Evolutionary conservation across 2,797 vertebrate species (phyloP), one percentile per base, ranked within the genome.

Genomic region (Glossophaga mutica): DNA sequence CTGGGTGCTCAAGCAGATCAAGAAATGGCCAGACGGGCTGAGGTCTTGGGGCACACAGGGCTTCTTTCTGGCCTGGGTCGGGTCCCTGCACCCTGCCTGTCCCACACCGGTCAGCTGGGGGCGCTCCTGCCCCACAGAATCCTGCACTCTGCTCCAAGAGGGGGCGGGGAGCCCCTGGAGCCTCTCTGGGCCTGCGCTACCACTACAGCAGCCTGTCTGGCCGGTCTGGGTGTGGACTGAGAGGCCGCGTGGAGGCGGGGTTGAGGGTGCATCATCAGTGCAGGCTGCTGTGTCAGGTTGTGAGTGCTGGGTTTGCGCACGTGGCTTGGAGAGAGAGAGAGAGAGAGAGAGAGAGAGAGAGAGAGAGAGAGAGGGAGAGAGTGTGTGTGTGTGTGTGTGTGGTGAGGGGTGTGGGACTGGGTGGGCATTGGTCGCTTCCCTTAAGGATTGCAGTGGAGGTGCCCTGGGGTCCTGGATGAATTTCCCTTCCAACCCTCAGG

Each of bases 111-210:
- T 57, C 97, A 88, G 77, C 81, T 83, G 97, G 95, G 93, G 96
- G 94, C 79, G 57, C 97, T 96, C 94, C 77, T 92, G 91, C 65
- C 73, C 94, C 46, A 55, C 2, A n/a, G 90, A 98, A 96, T 11
- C 7, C 10, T 7, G 90, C 14, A 5, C 21, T 5, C 19, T 0
- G 50, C 37, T 71, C 22, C 34, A 0, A 3, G 81, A n/a, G 46
- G 65, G 88, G 65, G 87, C 3, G 3, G 87, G 91, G 73, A 90
- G 52, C 5, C 11, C 14, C 29, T 3, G 44, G 73, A 78, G 71
- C 32, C 24, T 62, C 7, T 52, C 18, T 32, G 0, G 0, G 7
- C 21, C 39, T 16, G 6, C 24, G 32, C 46, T 0, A 8, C 78
- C 19, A 5, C n/a, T n/a, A n/a, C n/a, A n/a, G n/a, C 0, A 14